phyloP scores from a whole-genome alignment of 2,797 vertebrate genomes.

The Mallotus villosus region DNA sequence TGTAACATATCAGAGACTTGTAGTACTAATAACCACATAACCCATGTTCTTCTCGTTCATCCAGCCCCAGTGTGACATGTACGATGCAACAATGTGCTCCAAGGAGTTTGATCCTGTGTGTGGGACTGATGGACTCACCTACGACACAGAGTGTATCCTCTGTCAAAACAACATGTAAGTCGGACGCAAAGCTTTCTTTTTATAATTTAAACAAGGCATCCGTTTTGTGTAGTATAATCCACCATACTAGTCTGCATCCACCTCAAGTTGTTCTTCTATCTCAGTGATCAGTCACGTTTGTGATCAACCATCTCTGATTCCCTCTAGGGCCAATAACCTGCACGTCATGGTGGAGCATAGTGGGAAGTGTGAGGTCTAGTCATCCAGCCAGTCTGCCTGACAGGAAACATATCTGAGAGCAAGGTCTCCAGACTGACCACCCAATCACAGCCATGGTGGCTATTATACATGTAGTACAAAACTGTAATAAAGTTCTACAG shows the following conservation, averaged over 20 bases:
- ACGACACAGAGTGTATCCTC: constrained; percentile 8
- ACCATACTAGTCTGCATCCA: not conserved
- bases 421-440: not conserved
- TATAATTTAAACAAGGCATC: not conserved
- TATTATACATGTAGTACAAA: not conserved
- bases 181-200: not conserved
- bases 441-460: too few species aligned
- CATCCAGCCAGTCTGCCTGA: not conserved
- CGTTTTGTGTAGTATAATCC: too few species aligned
- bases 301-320: not conserved
- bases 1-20: not conserved
- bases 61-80: not conserved
- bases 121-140: constrained; percentile 7
- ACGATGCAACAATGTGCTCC: not conserved
- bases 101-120: constrained; percentile 14
- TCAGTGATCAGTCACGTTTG: not conserved
- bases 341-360: not conserved
- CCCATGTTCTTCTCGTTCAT: too few species aligned
- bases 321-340: not conserved
- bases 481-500: not conserved
- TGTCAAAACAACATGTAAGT: constrained; percentile 9
- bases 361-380: not conserved
- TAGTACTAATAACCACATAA: not conserved
- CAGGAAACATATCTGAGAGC: too few species aligned
- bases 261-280: not conserved